Conservation (phyloP, 1,140 invertebrate species). For the Lepidurus couesii region DNA sequence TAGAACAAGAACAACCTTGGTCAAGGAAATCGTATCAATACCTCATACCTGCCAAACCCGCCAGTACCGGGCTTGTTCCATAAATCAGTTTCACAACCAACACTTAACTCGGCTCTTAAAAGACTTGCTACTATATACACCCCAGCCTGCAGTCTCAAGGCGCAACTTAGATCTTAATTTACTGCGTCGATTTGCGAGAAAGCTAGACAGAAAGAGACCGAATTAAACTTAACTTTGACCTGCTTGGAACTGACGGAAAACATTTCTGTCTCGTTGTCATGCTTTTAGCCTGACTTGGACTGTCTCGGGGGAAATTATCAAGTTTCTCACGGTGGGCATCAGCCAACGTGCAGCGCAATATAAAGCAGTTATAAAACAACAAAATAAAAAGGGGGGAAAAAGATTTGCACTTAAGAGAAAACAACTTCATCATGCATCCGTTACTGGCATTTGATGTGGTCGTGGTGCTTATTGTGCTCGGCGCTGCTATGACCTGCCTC, state of each 20-base stretch:
- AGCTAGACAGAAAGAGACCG: background rate
- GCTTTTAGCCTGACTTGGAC: background rate
- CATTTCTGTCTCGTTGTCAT: constrained; percentile 7
- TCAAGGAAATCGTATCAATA: constrained; percentile 2
- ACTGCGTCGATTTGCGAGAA: background rate
- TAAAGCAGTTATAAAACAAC: background rate
- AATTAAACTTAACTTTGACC: background rate
- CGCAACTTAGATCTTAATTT: background rate
- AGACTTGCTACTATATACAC: background rate
- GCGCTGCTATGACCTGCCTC: constrained; percentile 12
- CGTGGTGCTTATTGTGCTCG: constrained; percentile 29
- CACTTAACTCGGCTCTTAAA: background rate
- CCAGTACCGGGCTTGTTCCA: background rate
- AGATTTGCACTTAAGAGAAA: background rate
- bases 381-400: background rate
- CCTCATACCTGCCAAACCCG: constrained; percentile 9
- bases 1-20: background rate
- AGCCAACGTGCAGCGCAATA: background rate
- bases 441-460: constrained; percentile 32
- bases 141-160: background rate
- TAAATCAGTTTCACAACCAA: background rate
- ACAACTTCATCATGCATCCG: constrained; percentile 24
- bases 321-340: background rate
- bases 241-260: background rate
- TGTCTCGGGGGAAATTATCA: constrained; percentile 7